These are phyloP conservation scores for Meriones psammophilus DNA, from an alignment of 2,797 vertebrate genomes.

Conservation along the genomic window DNA sequence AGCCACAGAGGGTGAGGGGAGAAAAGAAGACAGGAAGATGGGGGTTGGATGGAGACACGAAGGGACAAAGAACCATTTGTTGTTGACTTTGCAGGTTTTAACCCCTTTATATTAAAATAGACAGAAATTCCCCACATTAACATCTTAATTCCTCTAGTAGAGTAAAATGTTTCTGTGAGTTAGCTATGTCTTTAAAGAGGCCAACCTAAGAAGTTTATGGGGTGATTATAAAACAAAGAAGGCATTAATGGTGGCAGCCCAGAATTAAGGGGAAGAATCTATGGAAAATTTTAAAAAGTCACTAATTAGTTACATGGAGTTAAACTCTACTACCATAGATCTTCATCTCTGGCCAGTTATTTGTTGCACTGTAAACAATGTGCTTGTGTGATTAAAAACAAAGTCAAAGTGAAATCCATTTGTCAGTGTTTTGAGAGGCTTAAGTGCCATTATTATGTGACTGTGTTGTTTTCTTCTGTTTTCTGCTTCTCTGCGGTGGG, in stretches of 20 bases:
- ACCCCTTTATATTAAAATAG: constrained; percentile 37
- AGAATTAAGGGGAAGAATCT: neutral
- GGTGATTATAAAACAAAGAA: constrained; percentile 38
- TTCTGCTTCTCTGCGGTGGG: neutral
- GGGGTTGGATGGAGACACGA: neutral
- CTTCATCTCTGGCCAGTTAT: neutral
- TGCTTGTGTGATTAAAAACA: neutral
- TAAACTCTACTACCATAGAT: neutral
- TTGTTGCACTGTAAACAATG: neutral
- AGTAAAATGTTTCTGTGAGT: constrained; percentile 48
- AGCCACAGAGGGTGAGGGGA: neutral
- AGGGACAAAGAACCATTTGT: neutral
- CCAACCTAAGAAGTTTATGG: constrained; percentile 8
- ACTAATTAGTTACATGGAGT: neutral
- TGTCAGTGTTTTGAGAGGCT: neutral
- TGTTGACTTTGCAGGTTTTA: constrained; percentile 56
- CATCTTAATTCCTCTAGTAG: constrained; percentile 22
- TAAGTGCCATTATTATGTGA: neutral
- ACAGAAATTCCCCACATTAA: neutral
- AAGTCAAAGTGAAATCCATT: neutral
- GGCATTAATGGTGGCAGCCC: neutral
- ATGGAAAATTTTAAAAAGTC: neutral
- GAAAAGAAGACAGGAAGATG: neutral
- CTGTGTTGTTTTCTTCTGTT: neutral
- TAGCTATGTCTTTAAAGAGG: constrained; percentile 65